Base-by-base conservation (phyloP, 2,797 vertebrate species). In the Lagocephalus sceleratus region DNA sequence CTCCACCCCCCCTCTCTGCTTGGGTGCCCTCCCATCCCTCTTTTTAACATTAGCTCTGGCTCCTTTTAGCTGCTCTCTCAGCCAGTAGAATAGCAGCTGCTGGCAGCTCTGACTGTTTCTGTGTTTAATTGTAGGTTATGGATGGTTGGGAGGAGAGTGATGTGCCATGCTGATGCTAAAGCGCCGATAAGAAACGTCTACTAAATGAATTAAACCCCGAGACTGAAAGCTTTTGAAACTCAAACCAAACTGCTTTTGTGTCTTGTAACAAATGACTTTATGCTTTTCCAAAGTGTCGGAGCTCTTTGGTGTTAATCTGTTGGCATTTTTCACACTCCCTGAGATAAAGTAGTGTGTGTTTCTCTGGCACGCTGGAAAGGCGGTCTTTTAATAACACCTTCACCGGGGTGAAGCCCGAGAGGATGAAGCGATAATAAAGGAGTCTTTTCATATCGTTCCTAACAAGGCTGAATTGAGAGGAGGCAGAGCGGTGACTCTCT, bases 301-400 rank as follows among this genome's bases (percentile, higher is more conserved):
- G 59, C 61, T 72, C 38, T 20, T 38, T 39, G 22, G 15, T 54
- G 46, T 63, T 75, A 71, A 73, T 81, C 70, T 72, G 42, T 9
- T 61, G 56, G 60, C 73, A 54, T 59, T 54, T 64, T 50, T 80
- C 60, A 43, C 59, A 47, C 71, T 57, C 58, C 70, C 48, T 59
- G 23, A 71, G 74, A 75, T 49, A 19, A 58, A 78, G 68, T 59
- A 45, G 57, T 63, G 60, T 58, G 63, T 77, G 51, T 71, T 71
- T 74, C 57, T 58, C 11, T 54, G 54, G 55, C 48, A 66, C 39
- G 51, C 63, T 77, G 6, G 75, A 88, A 88, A 89, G 57, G 47
- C 78, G 75, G 76, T 84, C 81, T 78, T 73, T 85, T 81, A 88
- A 84, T 87, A 79, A 84, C 72, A 81, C 73, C 76, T 84, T 84